Evolutionary conservation across 2,113 vertebrate genomes (phyloP), one percentile per base, ranked within the genome.

Genomic region (Hystrix brachyura): DNA sequence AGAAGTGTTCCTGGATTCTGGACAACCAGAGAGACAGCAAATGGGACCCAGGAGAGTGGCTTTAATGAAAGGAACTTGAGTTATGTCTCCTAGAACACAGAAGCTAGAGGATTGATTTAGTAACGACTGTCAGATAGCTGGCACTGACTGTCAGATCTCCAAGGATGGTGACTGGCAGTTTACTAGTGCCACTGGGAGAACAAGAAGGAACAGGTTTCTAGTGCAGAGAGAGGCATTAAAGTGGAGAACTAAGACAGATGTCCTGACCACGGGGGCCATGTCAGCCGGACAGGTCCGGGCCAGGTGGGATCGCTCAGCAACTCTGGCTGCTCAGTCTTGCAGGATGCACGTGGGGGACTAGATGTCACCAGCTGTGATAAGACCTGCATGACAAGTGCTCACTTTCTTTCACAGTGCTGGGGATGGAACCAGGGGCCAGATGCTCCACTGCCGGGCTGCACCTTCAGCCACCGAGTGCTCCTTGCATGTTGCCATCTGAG

Each of bases 61-160:
- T 95, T 88, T 95, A 72, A 89, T 82, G 48, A 94, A 59, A 71
- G 85, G 43, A 91, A 72, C 82, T 76, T 59, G 85, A 92, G 60
- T 87, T 85, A 19, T 15, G 59, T 90, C 92, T 90, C 92, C 69
- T 78, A 87, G 89, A 79, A 74, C 46, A 51, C 55, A 83, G 85
- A 74, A 43, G 34, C 67, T 18, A 34, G 55, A 87, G 86, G 72
- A 86, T 53, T 10, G 32, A 60, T 85, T 86, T 78, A 81, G 62
- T 93, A 71, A 86, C 7, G 34, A 51, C 86, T 87, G 46, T 29
- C 74, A 51, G 27, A 51, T 14, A 17, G 12, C 46, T 48, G 27
- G 46, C 46, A 48, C 74, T 74, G 71, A 27, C 71, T 51, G 65
- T 92, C 80, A 13, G 15, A 7, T 32, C 89, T 32, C 79, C 72